Evolutionary conservation across 2,888 invertebrate genomes (phyloP).

Genomic region (Drosophila eohydei): DNA sequence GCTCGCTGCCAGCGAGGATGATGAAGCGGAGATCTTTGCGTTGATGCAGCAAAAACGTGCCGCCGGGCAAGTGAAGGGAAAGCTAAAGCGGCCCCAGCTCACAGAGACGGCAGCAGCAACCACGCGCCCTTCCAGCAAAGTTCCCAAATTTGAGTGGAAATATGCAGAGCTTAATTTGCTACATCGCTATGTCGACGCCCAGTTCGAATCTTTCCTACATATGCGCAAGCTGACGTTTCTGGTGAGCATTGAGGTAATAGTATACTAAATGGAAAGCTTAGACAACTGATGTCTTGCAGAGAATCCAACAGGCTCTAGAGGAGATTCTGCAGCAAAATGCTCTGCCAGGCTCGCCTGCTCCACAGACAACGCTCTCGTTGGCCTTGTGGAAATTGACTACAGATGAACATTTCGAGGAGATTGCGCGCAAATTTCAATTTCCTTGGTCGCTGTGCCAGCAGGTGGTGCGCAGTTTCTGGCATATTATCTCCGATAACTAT

Average conservation of each 20-base stretch:
- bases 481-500: constrained; percentile 81
- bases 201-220: constrained; percentile 81
- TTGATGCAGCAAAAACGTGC: constrained; percentile 52
- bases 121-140: constrained; percentile 14
- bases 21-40: constrained; percentile 71
- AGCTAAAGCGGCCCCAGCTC: constrained; percentile 34
- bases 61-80: constrained; percentile 7
- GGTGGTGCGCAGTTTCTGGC: constrained; percentile 82
- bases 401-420: constrained; percentile 84
- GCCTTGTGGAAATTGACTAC: constrained; percentile 83
- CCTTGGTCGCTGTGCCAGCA: constrained; percentile 78
- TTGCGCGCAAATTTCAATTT: constrained; percentile 81
- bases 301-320: constrained; percentile 59
- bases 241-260: constrained; percentile 50
- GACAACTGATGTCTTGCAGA: constrained; percentile 28
- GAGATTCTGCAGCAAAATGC: constrained; percentile 39
- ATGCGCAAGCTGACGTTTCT: constrained; percentile 81
- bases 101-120: background rate
- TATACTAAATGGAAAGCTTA: too few relatives aligned
- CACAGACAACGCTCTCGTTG: constrained; percentile 80
- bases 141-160: constrained; percentile 44
- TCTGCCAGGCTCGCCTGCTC: constrained; percentile 50
- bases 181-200: constrained; percentile 75
- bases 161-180: constrained; percentile 77
- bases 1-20: constrained; percentile 70